Percentiles rank a stretch among this genome's conserved stretches.
Evolutionary conservation across 2,797 vertebrate genomes (phyloP).

Genomic region (Antrozous pallidus): DNA sequence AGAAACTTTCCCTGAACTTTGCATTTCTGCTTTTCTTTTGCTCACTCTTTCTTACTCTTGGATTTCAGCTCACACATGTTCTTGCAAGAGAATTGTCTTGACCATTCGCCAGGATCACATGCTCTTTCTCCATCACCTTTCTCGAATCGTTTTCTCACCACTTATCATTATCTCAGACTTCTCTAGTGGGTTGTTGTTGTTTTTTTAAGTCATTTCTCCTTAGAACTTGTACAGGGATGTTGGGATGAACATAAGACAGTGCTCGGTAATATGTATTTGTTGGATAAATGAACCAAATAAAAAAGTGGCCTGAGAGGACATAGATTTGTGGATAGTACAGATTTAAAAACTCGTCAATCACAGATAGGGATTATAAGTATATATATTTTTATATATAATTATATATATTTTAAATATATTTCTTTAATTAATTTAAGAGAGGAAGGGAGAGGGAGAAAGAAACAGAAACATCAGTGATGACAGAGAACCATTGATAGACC

Average conservation of each 20-base stretch:
- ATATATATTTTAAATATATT: too few relatives aligned
- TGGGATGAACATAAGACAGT: not conserved
- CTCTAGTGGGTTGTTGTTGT: not conserved
- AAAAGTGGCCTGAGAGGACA: not conserved
- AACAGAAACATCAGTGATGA: too few relatives aligned
- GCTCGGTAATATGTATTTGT: not conserved
- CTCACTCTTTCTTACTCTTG: not conserved
- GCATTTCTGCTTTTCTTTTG: not conserved
- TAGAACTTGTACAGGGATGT: not conserved
- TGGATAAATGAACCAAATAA: not conserved
- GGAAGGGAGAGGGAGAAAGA: too few relatives aligned
- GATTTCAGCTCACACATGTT: not conserved
- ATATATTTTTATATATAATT: too few relatives aligned
- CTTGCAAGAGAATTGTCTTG: not conserved
- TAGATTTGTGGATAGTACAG: not conserved
- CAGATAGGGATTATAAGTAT: too few relatives aligned
- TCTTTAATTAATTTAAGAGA: too few relatives aligned
- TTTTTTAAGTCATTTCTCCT: not conserved
- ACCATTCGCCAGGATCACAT: not conserved
- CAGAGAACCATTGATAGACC: too few relatives aligned
- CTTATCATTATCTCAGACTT: not conserved
- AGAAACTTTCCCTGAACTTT: not conserved
- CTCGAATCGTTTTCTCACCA: not conserved
- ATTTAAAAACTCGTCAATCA: not conserved
- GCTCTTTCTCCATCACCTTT: not conserved